Evolutionary conservation across 2,113 vertebrate species (phyloP).

Genomic region (Gallinago paraguaiae): DNA sequence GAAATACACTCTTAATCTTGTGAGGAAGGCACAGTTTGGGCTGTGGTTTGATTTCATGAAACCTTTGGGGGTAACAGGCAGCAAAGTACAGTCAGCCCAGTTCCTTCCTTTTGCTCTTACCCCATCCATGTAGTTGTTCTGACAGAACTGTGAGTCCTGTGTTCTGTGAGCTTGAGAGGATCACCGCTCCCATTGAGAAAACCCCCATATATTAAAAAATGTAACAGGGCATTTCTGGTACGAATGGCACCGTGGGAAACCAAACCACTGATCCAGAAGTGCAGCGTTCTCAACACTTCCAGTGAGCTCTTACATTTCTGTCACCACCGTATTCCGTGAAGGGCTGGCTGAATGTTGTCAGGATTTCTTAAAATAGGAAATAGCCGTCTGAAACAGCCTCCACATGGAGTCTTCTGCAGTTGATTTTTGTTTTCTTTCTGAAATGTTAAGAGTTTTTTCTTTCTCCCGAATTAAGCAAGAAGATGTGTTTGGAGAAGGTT

Average conservation of each 20-base stretch:
- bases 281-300: not conserved
- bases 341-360: not conserved
- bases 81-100: not conserved
- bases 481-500: not conserved
- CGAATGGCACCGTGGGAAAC: not conserved
- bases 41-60: not conserved
- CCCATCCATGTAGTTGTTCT: not conserved
- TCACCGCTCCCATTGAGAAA: not conserved
- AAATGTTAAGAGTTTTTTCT: not conserved
- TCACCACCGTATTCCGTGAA: rapidly evolving
- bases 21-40: not conserved
- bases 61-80: not conserved
- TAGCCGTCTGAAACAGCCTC: not conserved
- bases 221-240: not conserved
- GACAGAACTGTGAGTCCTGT: not conserved
- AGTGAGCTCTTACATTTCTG: not conserved
- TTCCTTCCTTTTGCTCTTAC: not conserved
- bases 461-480: not conserved
- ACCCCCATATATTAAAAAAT: not conserved
- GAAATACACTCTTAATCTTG: not conserved
- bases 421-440: not conserved
- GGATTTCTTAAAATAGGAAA: not conserved
- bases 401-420: rapidly evolving
- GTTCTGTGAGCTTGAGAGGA: not conserved
- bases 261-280: not conserved